Evolutionary conservation across 2,113 vertebrate genomes (phyloP), one percentile per base, ranked within the genome.

Genomic region (Lepus europaeus): DNA sequence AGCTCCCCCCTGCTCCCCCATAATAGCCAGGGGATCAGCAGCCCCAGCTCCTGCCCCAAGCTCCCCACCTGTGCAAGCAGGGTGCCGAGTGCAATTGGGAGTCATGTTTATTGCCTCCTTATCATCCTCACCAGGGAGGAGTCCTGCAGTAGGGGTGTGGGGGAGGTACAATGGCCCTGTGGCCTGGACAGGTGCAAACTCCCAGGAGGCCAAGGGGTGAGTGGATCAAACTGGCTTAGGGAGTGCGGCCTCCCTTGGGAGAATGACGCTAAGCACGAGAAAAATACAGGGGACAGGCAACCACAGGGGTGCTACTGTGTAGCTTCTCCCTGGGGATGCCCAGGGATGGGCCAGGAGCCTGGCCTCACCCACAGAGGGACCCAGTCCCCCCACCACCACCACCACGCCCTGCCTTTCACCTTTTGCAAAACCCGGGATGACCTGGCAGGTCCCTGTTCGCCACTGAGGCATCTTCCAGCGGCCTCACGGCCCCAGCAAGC

Each of bases 161-260:
- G 90, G 84, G 93, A 93, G 96, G 92, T 91, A 8, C 87, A 96
- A 90, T 95, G 1, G 78, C 87, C 95, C 5, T 19, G 4, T 78
- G 74, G 85, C 83, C 94, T 73, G 89, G 96, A 95, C 97, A 97
- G 97, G 97, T 97, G 97, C 96, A 96, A 84, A 64, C 79, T 97
- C 96, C 95, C 94, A 91, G 89, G 92, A 96, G 96, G 91, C 93
- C 33, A 64, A 14, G 49, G 77, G 79, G 82, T 70, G 83, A 84
- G 88, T 93, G 83, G 88, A 89, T 87, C 85, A 96, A 95, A 93
- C 97, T 95, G 96, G 97, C 85, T 94, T n/a, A 0, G 7, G 79
- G 83, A 94, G 89, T 45, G 14, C 63, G 49, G 61, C 95, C 91
- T 94, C 97, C 96, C 95, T 53, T 0, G 51, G 82, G 96, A 95